phyloP scores from a whole-genome alignment of 2,113 vertebrate genomes.

The Lepus timidus region DNA sequence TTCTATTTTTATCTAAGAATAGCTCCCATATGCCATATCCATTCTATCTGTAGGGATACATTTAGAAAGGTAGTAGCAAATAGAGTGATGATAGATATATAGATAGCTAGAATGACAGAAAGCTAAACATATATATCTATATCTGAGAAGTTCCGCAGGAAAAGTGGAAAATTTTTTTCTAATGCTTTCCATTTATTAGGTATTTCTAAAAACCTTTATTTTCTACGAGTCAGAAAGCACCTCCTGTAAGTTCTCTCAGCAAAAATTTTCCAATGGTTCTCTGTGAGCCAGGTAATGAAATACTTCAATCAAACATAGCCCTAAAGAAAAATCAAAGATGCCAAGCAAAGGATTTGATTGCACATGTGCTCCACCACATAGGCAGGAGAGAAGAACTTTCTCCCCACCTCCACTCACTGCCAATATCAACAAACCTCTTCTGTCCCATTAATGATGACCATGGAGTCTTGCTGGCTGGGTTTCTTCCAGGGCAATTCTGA shows the following conservation, averaged over 20 bases:
- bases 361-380: fast-evolving
- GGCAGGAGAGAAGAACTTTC: background rate
- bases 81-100: background rate
- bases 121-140: background rate
- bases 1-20: background rate
- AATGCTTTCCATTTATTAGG: background rate
- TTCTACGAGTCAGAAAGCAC: background rate
- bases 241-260: background rate
- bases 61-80: background rate
- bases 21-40: background rate
- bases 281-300: background rate
- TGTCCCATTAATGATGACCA: background rate
- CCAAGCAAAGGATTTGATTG: background rate
- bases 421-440: fast-evolving
- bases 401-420: no score
- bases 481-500: background rate
- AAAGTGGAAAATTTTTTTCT: background rate
- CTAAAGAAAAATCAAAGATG: background rate
- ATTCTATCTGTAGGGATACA: background rate
- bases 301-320: background rate
- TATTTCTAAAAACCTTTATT: background rate
- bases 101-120: background rate
- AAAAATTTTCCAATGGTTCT: background rate
- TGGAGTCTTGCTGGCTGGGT: background rate
- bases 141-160: background rate